phyloP scores from a whole-genome alignment of 2,797 vertebrate genomes.

The Protonibea diacanthus region DNA sequence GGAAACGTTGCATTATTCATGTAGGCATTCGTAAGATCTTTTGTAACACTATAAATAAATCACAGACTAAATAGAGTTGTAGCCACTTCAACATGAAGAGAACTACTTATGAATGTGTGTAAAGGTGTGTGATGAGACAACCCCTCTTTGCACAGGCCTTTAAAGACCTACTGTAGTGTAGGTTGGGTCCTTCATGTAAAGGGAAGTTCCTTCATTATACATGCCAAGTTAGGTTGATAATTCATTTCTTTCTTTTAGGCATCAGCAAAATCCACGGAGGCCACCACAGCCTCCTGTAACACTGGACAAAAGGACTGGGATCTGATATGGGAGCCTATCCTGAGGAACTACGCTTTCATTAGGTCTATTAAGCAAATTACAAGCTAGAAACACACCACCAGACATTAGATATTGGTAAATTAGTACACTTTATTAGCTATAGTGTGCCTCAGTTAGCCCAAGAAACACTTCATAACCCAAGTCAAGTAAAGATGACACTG shows the following conservation, averaged over 20 bases:
- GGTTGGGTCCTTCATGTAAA: neutral
- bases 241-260: slow-evolving; percentile 1
- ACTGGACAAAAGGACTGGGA: neutral
- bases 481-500: neutral
- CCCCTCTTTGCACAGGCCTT: neutral
- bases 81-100: slow-evolving; percentile 11
- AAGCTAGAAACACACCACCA: neutral
- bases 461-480: neutral
- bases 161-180: neutral
- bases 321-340: neutral
- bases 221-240: slow-evolving; percentile 13
- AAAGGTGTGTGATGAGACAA: neutral
- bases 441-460: neutral
- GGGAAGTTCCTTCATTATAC: slow-evolving; percentile 3
- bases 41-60: slow-evolving; percentile 36
- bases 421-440: neutral
- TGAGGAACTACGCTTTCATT: neutral
- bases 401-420: neutral
- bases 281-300: slow-evolving; percentile 11
- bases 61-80: slow-evolving; percentile 9
- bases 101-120: neutral
- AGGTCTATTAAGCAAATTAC: neutral
- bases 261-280: neutral
- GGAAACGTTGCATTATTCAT: slow-evolving; percentile 25
- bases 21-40: slow-evolving; percentile 23